Base-by-base conservation (phyloP, 2,888 invertebrate species). In the Napeogenes sylphis region DNA sequence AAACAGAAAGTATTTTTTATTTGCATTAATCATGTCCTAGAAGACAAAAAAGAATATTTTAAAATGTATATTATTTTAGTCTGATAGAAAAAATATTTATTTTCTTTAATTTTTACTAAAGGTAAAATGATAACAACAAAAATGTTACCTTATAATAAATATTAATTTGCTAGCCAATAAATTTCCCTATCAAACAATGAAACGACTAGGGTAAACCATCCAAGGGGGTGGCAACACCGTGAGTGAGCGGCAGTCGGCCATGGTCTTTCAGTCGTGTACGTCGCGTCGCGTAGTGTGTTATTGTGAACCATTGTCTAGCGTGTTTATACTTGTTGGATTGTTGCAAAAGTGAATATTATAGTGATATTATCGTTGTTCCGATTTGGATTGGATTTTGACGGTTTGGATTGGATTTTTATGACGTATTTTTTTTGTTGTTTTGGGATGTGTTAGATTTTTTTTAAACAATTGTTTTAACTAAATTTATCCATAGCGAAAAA, bases 191-290 rank as follows among this genome's bases (percentile, higher is more conserved):
- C 6, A 33, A 45, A 12, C 21, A 32, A 35, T 5, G 32, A 57
- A 32, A 47, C 58, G 10, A 12, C 46, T 35, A 38, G 65, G 71
- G 75, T 62, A 70, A 63, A 61, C 58, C 0, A 32, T n/a, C 33
- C 3, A 13, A 3, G 13, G 5, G n/a, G 35, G 62, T 76, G 70
- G 84, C 82, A 85, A 82, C 85, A 78, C 81, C 45, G 62, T 47
- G 70, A 86, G 88, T 87, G 87, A 88, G 81, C 83, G 88, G 87
- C 81, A 73, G 75, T 78, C 81, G 87, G 78, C 85, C 87, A 77
- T 85, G 84, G 81, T 73, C 70, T 67, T 66, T 66, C 63, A 67
- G 69, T 71, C 70, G 64, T 73, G 70, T 64, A 47, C 66, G 67
- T 67, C 70, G 69, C 71, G 66, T 57, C 68, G 74, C 57, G 56